Base-by-base conservation (phyloP, 1,140 invertebrate genomes). In the Onthophagus taurus region DNA sequence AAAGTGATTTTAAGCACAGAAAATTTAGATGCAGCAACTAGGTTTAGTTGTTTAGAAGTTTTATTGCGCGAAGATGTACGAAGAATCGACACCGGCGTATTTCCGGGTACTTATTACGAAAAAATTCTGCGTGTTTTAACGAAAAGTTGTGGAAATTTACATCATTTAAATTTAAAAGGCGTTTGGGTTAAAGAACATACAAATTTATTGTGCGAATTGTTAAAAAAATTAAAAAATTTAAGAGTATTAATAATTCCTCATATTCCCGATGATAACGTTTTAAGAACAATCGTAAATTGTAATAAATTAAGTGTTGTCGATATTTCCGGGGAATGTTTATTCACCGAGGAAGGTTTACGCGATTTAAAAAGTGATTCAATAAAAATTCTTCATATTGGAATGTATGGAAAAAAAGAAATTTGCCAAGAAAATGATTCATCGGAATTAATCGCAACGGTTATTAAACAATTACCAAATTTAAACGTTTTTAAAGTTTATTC, bases 161-260 rank as follows among this genome's bases (percentile, higher is more conserved):
- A 73, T 33, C 68, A 76, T 18, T 62, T 80, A 14, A 76, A 80
- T 66, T 64, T 80, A 42, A 78, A 80, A 68, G 77, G 78, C 16
- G 72, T 82, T 24, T 79, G 78, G 78, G 74, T 79, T 16, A 72
- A 76, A 61, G 77, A 80, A 38, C 72, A 76, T 48, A 69, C 78
- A 49, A 58, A 68, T 34, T 64, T 77, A n/a, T 67, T 80, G 60
- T 75, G 72, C 44, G 63, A 74, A 3, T 60, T 78, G 19, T 67
- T 80, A 3, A 64, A 69, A 41, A 72, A 72, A 24, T 63, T 76
- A 42, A 66, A 59, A 16, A 62, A 73, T 49, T 59, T 80, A 34
- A 72, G 72, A 13, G 70, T 69, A 35, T 55, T 80, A 0, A 72
- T 74, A 54, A 78, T 80, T 48, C 78, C 79, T 0, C 76, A 79